phyloP scores from a whole-genome alignment of 2,113 vertebrate species.

The Ciconia boyciana region DNA sequence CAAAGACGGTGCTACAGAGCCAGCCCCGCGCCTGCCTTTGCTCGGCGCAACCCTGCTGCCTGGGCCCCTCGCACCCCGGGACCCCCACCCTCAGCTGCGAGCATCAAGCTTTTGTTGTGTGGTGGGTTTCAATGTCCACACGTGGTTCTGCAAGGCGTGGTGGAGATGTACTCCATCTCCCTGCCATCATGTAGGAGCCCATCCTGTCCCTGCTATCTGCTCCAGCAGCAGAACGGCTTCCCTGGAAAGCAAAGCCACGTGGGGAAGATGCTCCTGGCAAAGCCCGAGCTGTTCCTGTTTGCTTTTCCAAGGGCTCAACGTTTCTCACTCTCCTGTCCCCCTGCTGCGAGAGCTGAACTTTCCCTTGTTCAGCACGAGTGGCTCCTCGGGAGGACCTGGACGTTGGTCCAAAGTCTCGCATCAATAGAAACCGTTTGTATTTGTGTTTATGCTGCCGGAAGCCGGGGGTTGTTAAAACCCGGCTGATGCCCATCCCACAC shows the following conservation, averaged over 20 bases:
- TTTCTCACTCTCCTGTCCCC: background rate
- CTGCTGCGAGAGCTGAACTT: background rate
- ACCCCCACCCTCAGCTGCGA: background rate
- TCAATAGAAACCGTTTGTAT: background rate
- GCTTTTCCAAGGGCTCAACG: background rate
- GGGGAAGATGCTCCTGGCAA: background rate
- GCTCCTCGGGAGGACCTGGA: background rate
- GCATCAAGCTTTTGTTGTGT: background rate
- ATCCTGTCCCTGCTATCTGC: background rate
- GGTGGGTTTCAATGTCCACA: background rate
- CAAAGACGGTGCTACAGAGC: background rate
- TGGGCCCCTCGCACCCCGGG: no score
- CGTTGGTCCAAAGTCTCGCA: background rate
- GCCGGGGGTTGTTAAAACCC: background rate
- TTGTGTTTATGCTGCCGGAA: background rate
- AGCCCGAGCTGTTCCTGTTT: background rate
- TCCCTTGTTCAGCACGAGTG: background rate
- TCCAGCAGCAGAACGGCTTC: background rate
- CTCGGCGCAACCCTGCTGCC: background rate
- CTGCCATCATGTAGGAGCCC: background rate
- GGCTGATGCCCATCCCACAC: accelerated
- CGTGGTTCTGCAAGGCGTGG: background rate
- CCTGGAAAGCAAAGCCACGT: background rate
- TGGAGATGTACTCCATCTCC: background rate
- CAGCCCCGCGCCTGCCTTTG: background rate